Conservation (phyloP, 2,888 invertebrate species). For the Spatulosminthurus flaviceps region DNA sequence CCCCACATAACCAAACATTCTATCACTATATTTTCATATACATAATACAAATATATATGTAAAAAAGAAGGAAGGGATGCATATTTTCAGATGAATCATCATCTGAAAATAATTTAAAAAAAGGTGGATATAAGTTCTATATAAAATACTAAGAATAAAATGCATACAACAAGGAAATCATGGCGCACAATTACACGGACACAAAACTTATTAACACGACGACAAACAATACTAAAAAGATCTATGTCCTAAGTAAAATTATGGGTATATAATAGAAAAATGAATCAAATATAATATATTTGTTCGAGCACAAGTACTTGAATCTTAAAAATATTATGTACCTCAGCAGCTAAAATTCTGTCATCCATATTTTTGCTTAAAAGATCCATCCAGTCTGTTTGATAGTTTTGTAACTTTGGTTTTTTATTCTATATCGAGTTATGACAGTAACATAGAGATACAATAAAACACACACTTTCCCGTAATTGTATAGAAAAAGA, state of each 20-base stretch:
- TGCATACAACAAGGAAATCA: no score
- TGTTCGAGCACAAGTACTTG: slow-evolving; percentile 4
- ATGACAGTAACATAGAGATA: slow-evolving; percentile 41
- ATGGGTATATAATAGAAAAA: slow-evolving; percentile 1
- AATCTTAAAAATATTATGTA: slow-evolving; percentile 27
- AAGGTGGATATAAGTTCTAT: no score
- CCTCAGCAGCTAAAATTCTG: slow-evolving; percentile 39
- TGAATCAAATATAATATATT: slow-evolving; percentile 15
- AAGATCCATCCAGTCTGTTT: slow-evolving; percentile 45
- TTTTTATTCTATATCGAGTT: slow-evolving; percentile 44
- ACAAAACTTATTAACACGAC: no score
- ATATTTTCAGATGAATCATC: no score
- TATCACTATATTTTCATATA: no score
- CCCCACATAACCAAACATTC: background rate
- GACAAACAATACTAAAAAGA: background rate
- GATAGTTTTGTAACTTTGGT: slow-evolving; percentile 38
- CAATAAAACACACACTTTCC: slow-evolving; percentile 28
- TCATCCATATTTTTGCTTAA: slow-evolving; percentile 44
- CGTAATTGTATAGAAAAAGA: no score
- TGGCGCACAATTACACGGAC: no score
- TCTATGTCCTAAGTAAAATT: background rate
- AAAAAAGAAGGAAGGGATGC: no score
- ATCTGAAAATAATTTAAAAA: no score
- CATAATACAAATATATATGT: no score
- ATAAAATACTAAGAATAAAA: no score